phyloP scores from a whole-genome alignment of 2,888 invertebrate genomes.

The Myopa testacea region DNA sequence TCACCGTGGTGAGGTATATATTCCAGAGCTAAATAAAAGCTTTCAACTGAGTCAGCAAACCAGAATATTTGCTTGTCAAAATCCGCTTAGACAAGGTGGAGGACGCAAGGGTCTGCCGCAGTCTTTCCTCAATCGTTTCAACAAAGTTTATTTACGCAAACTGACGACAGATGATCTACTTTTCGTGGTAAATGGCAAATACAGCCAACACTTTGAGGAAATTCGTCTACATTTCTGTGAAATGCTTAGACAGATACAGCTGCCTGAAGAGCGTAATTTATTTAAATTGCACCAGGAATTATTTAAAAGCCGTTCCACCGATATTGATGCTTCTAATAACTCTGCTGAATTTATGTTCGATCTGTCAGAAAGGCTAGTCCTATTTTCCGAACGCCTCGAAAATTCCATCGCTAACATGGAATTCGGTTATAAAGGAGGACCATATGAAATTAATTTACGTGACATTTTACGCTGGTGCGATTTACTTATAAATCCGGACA shows the following conservation, averaged over 20 bases:
- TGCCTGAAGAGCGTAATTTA: constrained; percentile 42
- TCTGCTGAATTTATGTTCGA: constrained; percentile 65
- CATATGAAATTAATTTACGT: constrained; percentile 97
- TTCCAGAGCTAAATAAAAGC: constrained; percentile 91
- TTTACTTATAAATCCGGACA: constrained; percentile 70
- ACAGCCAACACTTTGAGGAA: constrained; percentile 56
- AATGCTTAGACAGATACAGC: constrained; percentile 46
- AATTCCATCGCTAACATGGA: constrained; percentile 74
- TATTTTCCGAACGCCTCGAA: constrained; percentile 80
- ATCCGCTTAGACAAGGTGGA: constrained; percentile 95
- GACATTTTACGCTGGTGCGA: constrained; percentile 96
- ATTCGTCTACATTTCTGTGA: constrained; percentile 52
- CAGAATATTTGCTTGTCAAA: constrained; percentile 96
- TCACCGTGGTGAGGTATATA: constrained; percentile 94
- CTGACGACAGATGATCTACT: constrained; percentile 76
- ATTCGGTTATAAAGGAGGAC: constrained; percentile 87
- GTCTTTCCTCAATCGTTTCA: constrained; percentile 97
- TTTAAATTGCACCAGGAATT: constrained; percentile 47
- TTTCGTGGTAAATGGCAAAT: constrained; percentile 64
- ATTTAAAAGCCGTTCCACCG: neutral
- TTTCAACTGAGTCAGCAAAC: constrained; percentile 84
- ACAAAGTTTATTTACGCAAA: constrained; percentile 82
- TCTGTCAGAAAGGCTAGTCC: constrained; percentile 78
- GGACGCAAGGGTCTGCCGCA: constrained; percentile 94
- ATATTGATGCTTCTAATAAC: neutral